These are phyloP conservation scores for Marmota monax DNA, from an alignment of 2,113 vertebrate species.

Conservation along the genomic window DNA sequence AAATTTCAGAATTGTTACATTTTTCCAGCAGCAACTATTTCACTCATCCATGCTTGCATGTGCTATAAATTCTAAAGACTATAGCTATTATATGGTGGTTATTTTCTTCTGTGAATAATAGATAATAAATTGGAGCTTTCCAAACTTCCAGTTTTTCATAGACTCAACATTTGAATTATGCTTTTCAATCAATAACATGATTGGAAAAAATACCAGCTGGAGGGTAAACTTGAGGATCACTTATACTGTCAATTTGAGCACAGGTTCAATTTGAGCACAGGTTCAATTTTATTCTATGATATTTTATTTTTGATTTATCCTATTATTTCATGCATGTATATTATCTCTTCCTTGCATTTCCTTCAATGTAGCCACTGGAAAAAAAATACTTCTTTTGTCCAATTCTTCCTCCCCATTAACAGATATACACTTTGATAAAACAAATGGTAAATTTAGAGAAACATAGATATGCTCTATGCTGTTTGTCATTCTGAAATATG, in stretches of 20 bases:
- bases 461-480: not conserved
- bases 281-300: not conserved
- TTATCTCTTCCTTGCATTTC: constrained; percentile 14
- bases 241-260: constrained; percentile 8
- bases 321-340: constrained; percentile 23
- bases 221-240: not conserved
- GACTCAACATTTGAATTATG: constrained; percentile 58
- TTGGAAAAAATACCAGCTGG: not conserved
- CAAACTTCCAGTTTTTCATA: constrained; percentile 63
- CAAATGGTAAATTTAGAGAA: not conserved
- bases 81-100: constrained; percentile 68
- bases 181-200: constrained; percentile 68
- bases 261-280: not conserved
- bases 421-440: not conserved
- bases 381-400: not conserved
- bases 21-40: constrained; percentile 81
- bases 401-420: not conserved
- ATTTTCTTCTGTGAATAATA: constrained; percentile 74
- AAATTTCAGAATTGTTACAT: constrained; percentile 81
- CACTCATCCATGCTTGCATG: constrained; percentile 69
- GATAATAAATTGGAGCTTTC: constrained; percentile 67
- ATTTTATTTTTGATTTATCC: constrained; percentile 32
- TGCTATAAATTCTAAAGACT: not conserved
- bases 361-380: not conserved
- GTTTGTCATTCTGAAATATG: not conserved